These are phyloP conservation scores for Melinaea marsaeus DNA, from an alignment of 2,888 invertebrate species.

Conservation along the genomic window DNA sequence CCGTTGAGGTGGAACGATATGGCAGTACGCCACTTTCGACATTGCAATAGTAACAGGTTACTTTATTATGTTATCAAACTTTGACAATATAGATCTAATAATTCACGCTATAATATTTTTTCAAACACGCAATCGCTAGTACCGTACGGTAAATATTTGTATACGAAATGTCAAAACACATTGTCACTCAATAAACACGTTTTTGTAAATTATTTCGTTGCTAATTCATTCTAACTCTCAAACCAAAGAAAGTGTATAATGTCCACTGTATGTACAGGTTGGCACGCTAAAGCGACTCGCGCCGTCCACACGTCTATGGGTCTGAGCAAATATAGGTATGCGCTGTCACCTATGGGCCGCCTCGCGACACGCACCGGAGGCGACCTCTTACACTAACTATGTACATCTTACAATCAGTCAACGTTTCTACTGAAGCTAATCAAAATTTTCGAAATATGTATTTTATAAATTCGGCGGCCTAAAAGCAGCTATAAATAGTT, in stretches of 20 bases:
- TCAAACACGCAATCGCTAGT: background rate
- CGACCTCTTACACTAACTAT: conserved; percentile 72
- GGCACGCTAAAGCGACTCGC: conserved; percentile 72
- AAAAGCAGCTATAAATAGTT: conserved; percentile 51
- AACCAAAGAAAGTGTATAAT: conserved; percentile 42
- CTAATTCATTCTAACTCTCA: conserved; percentile 33
- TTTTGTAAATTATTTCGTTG: background rate
- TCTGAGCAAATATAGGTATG: conserved; percentile 78
- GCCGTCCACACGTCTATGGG: conserved; percentile 59
- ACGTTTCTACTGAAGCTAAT: conserved; percentile 51
- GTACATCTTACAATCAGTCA: conserved; percentile 77
- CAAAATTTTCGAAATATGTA: conserved; percentile 47
- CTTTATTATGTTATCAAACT: background rate
- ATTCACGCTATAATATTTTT: background rate
- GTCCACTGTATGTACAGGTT: conserved; percentile 46
- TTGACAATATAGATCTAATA: background rate
- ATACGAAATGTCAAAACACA: background rate
- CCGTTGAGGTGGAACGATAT: conserved; percentile 44
- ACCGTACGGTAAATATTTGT: background rate
- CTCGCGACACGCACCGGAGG: conserved; percentile 62
- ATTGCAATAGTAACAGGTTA: conserved; percentile 30
- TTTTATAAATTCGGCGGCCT: conserved; percentile 66
- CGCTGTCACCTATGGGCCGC: conserved; percentile 67
- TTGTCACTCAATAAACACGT: conserved; percentile 9
- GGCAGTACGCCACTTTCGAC: conserved; percentile 44